Evolutionary conservation across 2,797 vertebrate genomes (phyloP).

Genomic region (Alouatta caraya): DNA sequence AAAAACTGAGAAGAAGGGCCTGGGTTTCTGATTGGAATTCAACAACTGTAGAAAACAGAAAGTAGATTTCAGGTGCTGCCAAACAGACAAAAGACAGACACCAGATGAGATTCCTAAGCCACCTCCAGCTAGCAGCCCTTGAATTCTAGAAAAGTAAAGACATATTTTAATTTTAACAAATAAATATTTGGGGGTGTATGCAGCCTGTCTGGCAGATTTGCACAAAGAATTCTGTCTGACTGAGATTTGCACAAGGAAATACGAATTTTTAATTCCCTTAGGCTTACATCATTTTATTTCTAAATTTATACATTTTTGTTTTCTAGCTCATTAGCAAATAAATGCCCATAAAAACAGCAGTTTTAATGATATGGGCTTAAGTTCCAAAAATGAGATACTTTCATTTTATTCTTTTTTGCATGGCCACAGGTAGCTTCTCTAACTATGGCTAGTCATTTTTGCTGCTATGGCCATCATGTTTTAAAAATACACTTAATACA

Average conservation of each 20-base stretch:
- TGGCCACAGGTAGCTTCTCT: not conserved
- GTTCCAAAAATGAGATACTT: not conserved
- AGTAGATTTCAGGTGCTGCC: not conserved
- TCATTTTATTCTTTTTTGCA: not conserved
- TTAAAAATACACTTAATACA: conserved; percentile 41
- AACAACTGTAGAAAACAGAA: not conserved
- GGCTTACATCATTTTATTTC: conserved; percentile 36
- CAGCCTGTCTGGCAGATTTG: not conserved
- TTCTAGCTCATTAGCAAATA: conserved; percentile 27
- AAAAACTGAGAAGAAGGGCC: not conserved
- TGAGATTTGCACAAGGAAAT: not conserved
- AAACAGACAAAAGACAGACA: not conserved
- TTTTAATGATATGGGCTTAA: not conserved
- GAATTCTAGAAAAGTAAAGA: not conserved
- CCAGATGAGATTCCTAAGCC: not conserved
- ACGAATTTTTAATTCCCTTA: conserved; percentile 5
- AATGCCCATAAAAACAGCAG: not conserved
- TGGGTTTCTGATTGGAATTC: not conserved
- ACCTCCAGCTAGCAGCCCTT: not conserved
- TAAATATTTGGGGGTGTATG: not conserved
- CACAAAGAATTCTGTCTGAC: not conserved
- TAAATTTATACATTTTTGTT: not conserved
- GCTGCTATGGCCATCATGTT: not conserved
- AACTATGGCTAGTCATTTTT: not conserved
- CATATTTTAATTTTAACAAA: conserved; percentile 50